phyloP scores from a whole-genome alignment of 2,888 invertebrate genomes.

The Xylota segnis region DNA sequence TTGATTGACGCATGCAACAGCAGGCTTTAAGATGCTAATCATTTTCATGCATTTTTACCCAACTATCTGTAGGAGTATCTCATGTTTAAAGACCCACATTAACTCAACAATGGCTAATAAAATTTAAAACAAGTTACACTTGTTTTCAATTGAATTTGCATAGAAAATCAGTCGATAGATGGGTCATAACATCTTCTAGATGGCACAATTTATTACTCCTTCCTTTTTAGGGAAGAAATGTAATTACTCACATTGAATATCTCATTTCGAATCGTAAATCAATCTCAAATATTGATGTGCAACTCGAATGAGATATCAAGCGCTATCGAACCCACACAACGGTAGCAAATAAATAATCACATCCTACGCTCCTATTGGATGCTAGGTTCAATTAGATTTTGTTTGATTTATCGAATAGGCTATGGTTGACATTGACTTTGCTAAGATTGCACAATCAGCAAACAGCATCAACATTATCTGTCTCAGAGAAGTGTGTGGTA shows the following conservation, averaged over 20 bases:
- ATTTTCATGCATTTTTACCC: conserved; percentile 37
- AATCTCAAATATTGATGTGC: conserved; percentile 63
- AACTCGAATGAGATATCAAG: conserved; percentile 37
- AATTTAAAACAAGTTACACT: conserved; percentile 35
- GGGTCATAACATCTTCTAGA: conserved; percentile 34
- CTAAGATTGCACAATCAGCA: conserved; percentile 45
- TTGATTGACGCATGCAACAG: conserved; percentile 29
- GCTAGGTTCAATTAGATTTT: conserved; percentile 33
- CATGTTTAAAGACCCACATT: conserved; percentile 43
- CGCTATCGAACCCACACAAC: conserved; percentile 41
- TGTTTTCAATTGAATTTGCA: conserved; percentile 52
- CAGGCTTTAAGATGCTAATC: conserved; percentile 12
- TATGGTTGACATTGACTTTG: conserved; percentile 58
- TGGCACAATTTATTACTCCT: conserved; percentile 32
- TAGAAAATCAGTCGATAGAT: conserved; percentile 23
- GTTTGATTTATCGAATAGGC: conserved; percentile 39
- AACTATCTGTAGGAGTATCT: conserved; percentile 33
- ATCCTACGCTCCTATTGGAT: conserved; percentile 44
- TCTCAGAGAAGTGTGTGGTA: conserved; percentile 22
- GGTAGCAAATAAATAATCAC: conserved; percentile 55
- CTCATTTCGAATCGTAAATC: conserved; percentile 54
- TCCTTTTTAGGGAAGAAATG: conserved; percentile 46
- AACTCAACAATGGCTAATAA: conserved; percentile 22
- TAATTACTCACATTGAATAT: conserved; percentile 44
- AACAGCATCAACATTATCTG: conserved; percentile 15